Percentiles rank a stretch among this genome's conserved stretches.
Evolutionary conservation across 2,797 vertebrate genomes (phyloP).

Genomic region (Halcyon leucocephala): DNA sequence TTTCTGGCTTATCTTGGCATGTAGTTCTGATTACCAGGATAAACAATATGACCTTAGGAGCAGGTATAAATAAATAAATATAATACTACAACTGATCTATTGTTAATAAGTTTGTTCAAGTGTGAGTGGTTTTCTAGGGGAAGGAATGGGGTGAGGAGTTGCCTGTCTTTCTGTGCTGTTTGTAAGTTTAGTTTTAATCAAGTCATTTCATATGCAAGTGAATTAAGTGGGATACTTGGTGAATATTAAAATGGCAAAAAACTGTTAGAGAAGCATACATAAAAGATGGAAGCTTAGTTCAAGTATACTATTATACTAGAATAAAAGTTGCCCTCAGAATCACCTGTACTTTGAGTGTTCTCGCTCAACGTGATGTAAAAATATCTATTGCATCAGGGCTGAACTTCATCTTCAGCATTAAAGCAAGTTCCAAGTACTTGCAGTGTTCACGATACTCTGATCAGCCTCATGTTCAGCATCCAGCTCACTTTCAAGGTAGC

Average conservation of each 20-base stretch:
- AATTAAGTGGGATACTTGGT: neutral
- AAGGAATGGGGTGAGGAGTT: neutral
- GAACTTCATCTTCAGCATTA: neutral
- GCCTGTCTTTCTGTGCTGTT: neutral
- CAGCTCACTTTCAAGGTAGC: neutral
- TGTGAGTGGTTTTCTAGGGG: neutral
- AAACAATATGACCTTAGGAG: neutral
- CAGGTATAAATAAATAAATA: neutral
- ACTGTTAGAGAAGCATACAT: too few species aligned
- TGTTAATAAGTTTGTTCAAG: neutral
- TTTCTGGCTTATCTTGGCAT: neutral
- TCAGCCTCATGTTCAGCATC: neutral
- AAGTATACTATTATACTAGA: neutral
- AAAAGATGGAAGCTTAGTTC: neutral
- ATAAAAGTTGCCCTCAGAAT: neutral
- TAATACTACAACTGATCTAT: neutral
- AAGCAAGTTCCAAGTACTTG: neutral
- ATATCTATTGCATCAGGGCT: neutral
- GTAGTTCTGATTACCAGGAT: neutral
- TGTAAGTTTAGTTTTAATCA: too few species aligned
- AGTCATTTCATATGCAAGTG: neutral
- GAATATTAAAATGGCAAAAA: neutral
- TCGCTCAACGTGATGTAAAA: neutral
- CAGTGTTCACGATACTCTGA: neutral
- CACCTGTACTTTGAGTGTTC: neutral